Conservation (phyloP, 2,888 invertebrate genomes). For the Leptopterna dolabrata region DNA sequence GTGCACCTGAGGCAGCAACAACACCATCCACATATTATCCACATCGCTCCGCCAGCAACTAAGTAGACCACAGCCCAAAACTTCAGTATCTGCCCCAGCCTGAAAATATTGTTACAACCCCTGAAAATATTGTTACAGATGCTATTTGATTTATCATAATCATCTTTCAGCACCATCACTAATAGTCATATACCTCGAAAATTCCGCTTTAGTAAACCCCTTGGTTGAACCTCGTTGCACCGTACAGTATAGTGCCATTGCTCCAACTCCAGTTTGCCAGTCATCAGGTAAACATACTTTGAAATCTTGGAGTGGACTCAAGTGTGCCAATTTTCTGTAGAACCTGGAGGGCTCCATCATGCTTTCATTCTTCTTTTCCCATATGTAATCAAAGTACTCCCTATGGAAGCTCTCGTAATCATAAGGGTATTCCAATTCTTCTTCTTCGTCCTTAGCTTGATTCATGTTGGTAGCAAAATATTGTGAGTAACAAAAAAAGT, state of each 20-base stretch:
- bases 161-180: too few relatives aligned
- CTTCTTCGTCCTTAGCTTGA: not conserved
- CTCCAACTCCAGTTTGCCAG: not conserved
- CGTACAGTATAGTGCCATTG: not conserved
- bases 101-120: not conserved
- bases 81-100: not conserved
- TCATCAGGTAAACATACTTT: not conserved
- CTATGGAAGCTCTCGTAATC: not conserved
- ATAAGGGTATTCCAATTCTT: not conserved
- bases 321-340: not conserved
- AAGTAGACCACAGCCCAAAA: conserved; percentile 11
- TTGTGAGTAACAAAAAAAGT: too few relatives aligned
- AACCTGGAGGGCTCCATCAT: not conserved
- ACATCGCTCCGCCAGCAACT: not conserved
- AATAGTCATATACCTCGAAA: not conserved
- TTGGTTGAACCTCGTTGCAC: not conserved
- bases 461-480: too few relatives aligned
- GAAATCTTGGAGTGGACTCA: not conserved
- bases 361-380: not conserved
- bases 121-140: too few relatives aligned
- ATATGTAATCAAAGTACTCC: conserved; percentile 5
- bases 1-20: conserved; percentile 27
- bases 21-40: conserved; percentile 28
- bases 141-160: too few relatives aligned
- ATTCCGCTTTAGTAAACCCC: not conserved